Percentiles rank a stretch among this genome's conserved stretches.
phyloP scores from a whole-genome alignment of 1,140 invertebrate genomes.

The Cydia pomonella region DNA sequence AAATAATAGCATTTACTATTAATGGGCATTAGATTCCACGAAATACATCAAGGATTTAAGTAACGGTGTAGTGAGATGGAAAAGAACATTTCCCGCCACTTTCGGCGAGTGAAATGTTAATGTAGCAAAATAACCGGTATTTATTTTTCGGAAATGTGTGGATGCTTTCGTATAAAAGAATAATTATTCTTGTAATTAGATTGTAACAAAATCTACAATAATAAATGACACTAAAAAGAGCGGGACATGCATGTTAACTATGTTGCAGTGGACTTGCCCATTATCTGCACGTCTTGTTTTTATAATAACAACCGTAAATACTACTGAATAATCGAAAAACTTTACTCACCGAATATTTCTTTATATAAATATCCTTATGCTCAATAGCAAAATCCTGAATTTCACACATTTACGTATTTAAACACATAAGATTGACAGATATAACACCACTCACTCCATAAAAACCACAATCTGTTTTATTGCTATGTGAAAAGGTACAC shows the following conservation, averaged over 20 bases:
- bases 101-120: constrained; percentile 38
- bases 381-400: constrained; percentile 78
- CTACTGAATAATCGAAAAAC: constrained; percentile 40
- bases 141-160: not conserved
- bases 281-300: constrained; percentile 52
- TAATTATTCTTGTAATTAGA: constrained; percentile 34
- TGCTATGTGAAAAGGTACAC: constrained; percentile 78
- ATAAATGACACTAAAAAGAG: constrained; percentile 77
- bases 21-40: not conserved
- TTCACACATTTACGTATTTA: constrained; percentile 81
- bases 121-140: not conserved
- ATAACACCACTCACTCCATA: constrained; percentile 80
- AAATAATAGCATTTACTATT: not conserved
- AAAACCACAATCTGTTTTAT: constrained; percentile 77
- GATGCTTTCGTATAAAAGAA: constrained; percentile 2
- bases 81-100: constrained; percentile 67
- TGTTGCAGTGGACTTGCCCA: constrained; percentile 70
- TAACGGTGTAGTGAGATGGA: not conserved
- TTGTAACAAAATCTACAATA: constrained; percentile 44
- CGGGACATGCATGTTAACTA: constrained; percentile 69
- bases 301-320: constrained; percentile 43
- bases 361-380: constrained; percentile 80
- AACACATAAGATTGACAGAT: constrained; percentile 80
- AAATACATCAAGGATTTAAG: not conserved
- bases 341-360: constrained; percentile 80